These are phyloP conservation scores for Yponomeuta sedellus DNA, from an alignment of 2,888 invertebrate genomes.

Conservation along the genomic window DNA sequence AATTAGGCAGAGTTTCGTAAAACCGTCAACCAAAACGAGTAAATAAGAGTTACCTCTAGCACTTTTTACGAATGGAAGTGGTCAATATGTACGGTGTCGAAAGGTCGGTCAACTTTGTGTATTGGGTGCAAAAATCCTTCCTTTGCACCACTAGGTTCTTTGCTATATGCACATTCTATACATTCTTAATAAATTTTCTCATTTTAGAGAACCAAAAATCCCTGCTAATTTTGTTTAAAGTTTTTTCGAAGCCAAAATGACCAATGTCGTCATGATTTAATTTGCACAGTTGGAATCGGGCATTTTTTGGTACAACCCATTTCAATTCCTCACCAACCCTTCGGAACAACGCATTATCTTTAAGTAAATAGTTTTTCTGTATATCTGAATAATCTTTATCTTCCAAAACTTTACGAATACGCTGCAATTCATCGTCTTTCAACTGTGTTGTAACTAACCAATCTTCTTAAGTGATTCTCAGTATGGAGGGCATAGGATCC, in stretches of 20 bases:
- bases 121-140: background rate
- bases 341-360: too few species aligned
- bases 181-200: conserved; percentile 3
- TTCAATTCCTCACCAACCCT: too few species aligned
- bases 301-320: background rate
- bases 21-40: conserved; percentile 8
- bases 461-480: too few species aligned
- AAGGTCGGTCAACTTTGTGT: background rate
- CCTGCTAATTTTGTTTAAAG: conserved; percentile 6
- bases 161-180: conserved; percentile 4
- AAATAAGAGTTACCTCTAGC: conserved; percentile 7
- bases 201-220: background rate
- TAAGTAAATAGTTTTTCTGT: too few species aligned
- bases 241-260: conserved; percentile 29
- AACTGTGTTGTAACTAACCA: too few species aligned
- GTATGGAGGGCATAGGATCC: too few species aligned
- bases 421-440: too few species aligned
- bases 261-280: conserved; percentile 35
- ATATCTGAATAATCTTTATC: too few species aligned
- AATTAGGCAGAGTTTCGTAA: background rate
- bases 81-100: conserved; percentile 3
- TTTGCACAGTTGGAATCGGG: background rate
- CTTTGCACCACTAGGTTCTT: background rate
- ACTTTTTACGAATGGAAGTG: conserved; percentile 10
- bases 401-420: too few species aligned